These are phyloP conservation scores for Idaea biselata DNA, from an alignment of 2,888 invertebrate genomes.

Conservation along the genomic window DNA sequence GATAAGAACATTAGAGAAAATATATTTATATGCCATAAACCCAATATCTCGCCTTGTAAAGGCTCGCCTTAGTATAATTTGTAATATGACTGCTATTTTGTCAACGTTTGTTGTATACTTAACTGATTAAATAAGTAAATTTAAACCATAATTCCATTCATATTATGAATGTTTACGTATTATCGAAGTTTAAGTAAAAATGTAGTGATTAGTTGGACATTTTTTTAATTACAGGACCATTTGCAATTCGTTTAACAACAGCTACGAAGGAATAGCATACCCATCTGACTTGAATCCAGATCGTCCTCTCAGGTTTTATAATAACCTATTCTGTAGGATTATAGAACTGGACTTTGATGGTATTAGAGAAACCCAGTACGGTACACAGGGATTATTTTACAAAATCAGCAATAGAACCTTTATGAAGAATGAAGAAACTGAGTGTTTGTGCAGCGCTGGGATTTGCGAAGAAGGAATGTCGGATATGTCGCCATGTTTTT, in stretches of 20 bases:
- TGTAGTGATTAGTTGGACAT: too few species aligned
- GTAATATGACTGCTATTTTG: too few species aligned
- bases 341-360: slow-evolving; percentile 66
- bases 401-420: slow-evolving; percentile 82
- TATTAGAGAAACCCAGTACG: slow-evolving; percentile 47
- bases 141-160: too few species aligned
- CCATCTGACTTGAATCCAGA: slow-evolving; percentile 80
- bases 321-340: slow-evolving; percentile 88
- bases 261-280: slow-evolving; percentile 87
- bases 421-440: slow-evolving; percentile 81
- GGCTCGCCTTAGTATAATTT: too few species aligned
- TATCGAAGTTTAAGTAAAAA: too few species aligned
- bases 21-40: too few species aligned
- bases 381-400: slow-evolving; percentile 82
- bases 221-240: slow-evolving; percentile 56
- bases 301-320: slow-evolving; percentile 82
- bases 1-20: too few species aligned
- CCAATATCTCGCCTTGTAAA: too few species aligned
- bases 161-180: too few species aligned
- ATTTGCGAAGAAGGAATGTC: slow-evolving; percentile 82
- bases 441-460: slow-evolving; percentile 81
- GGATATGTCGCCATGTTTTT: slow-evolving; percentile 86
- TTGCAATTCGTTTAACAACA: slow-evolving; percentile 85
- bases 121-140: too few species aligned
- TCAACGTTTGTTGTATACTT: too few species aligned